Conservation (phyloP, 1,140 invertebrate species). For the Drosophila melanica region DNA sequence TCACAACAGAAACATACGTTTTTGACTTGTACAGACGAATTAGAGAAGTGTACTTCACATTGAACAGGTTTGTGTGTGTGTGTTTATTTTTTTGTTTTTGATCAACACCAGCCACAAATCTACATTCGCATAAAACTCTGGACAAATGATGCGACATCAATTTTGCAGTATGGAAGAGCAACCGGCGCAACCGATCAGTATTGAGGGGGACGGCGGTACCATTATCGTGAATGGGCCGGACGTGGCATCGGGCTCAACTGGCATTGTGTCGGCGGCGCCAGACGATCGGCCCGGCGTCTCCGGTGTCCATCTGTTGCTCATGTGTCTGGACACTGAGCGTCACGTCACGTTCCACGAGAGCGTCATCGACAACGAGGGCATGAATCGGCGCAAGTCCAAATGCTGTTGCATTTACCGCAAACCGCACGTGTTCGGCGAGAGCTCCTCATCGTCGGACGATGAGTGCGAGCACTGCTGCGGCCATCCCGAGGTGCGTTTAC, state of each 20-base stretch:
- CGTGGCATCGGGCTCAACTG: not conserved
- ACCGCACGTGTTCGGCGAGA: slow-evolving; percentile 91
- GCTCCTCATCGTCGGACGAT: slow-evolving; percentile 90
- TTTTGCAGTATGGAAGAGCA: slow-evolving; percentile 29
- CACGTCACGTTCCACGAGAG: slow-evolving; percentile 94
- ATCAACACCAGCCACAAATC: not conserved
- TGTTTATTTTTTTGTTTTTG: not conserved
- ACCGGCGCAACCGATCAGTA: slow-evolving; percentile 9
- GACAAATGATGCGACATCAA: not conserved
- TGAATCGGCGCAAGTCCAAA: slow-evolving; percentile 97
- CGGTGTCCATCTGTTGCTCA: slow-evolving; percentile 83
- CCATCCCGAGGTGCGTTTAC: slow-evolving; percentile 89
- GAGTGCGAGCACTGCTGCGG: slow-evolving; percentile 94
- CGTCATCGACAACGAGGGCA: slow-evolving; percentile 95
- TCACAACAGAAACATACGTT: not conserved
- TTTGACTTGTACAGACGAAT: not conserved
- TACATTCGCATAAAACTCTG: not conserved
- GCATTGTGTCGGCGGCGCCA: not conserved
- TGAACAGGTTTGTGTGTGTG: not conserved
- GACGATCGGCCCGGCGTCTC: slow-evolving; percentile 21
- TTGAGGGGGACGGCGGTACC: slow-evolving; percentile 2
- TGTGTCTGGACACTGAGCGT: slow-evolving; percentile 87
- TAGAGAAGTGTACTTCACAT: not conserved
- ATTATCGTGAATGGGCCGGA: not conserved
- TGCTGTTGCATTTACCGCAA: slow-evolving; percentile 96